Evolutionary conservation across 2,888 invertebrate species (phyloP).

Genomic region (Busseola fusca): DNA sequence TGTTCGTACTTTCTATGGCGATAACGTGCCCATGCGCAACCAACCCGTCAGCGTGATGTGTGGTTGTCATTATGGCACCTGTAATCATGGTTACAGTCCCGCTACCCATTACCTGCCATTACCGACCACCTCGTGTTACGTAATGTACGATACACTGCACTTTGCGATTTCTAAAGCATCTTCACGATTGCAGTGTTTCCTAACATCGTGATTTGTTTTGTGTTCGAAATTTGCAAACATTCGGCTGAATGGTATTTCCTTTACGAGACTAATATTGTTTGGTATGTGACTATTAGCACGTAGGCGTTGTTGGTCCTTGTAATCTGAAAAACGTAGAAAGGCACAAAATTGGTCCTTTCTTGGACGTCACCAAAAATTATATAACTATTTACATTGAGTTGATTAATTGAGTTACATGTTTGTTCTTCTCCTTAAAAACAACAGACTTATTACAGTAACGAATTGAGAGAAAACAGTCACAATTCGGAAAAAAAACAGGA

Average conservation of each 20-base stretch:
- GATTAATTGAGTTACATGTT: neutral
- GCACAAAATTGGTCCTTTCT: neutral
- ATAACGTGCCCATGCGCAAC: slow-evolving; percentile 19
- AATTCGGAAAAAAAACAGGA: neutral
- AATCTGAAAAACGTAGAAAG: neutral
- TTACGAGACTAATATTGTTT: slow-evolving; percentile 30
- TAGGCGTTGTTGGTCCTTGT: slow-evolving; percentile 21
- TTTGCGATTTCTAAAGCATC: slow-evolving; percentile 66
- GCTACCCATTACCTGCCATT: slow-evolving; percentile 60
- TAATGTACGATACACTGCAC: slow-evolving; percentile 59
- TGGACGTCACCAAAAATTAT: neutral
- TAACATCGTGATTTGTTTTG: slow-evolving; percentile 59
- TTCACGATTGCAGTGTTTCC: slow-evolving; percentile 48
- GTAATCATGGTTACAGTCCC: slow-evolving; percentile 59
- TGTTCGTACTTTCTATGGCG: slow-evolving; percentile 31
- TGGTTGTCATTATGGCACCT: slow-evolving; percentile 31
- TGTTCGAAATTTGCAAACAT: slow-evolving; percentile 53
- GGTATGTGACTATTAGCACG: slow-evolving; percentile 31
- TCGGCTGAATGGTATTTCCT: slow-evolving; percentile 51
- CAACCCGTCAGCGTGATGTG: slow-evolving; percentile 40
- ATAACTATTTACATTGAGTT: neutral
- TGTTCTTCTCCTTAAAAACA: neutral
- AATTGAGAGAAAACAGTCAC: neutral
- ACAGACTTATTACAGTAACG: neutral
- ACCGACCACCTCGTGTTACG: slow-evolving; percentile 59